These are phyloP conservation scores for Penaeus vannamei DNA, from an alignment of 1,140 invertebrate genomes.

Conservation along the genomic window DNA sequence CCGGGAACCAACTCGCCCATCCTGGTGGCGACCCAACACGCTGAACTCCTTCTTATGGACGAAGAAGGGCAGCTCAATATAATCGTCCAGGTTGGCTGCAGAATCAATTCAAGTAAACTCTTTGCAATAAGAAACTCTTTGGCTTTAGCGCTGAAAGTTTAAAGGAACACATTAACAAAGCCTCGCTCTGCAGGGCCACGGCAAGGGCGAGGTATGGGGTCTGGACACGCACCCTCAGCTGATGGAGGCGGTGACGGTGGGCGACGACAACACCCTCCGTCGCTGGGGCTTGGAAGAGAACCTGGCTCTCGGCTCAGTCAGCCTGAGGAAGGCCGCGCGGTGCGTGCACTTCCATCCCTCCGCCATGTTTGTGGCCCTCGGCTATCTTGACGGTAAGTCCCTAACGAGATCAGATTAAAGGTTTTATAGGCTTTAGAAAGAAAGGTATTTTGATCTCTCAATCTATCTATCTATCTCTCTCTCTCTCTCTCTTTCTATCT, in stretches of 20 bases:
- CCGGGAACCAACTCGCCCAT: constrained; percentile 30
- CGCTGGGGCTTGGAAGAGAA: constrained; percentile 57
- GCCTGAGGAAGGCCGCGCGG: constrained; percentile 59
- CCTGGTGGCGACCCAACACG: constrained; percentile 61
- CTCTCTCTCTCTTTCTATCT: too few relatives aligned
- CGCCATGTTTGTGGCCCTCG: constrained; percentile 53
- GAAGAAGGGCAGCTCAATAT: constrained; percentile 37
- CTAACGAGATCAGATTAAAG: too few relatives aligned
- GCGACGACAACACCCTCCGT: constrained; percentile 64
- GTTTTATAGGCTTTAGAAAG: too few relatives aligned
- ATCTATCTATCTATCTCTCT: too few relatives aligned
- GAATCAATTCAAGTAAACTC: too few relatives aligned
- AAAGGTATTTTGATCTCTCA: too few relatives aligned
- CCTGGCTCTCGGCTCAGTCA: constrained; percentile 43
- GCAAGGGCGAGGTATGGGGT: constrained; percentile 67
- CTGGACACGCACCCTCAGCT: constrained; percentile 61
- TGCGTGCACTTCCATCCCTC: constrained; percentile 60
- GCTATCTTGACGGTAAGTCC: constrained; percentile 63
- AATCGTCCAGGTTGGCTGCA: constrained; percentile 39
- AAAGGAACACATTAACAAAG: not conserved
- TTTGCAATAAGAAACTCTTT: too few relatives aligned
- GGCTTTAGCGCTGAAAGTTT: not conserved
- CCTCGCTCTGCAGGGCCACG: constrained; percentile 55
- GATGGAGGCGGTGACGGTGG: constrained; percentile 62
- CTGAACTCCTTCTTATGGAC: constrained; percentile 61